These are phyloP conservation scores for Quadroppia sp. DNA, from an alignment of 2,888 invertebrate species.

Conservation along the genomic window DNA sequence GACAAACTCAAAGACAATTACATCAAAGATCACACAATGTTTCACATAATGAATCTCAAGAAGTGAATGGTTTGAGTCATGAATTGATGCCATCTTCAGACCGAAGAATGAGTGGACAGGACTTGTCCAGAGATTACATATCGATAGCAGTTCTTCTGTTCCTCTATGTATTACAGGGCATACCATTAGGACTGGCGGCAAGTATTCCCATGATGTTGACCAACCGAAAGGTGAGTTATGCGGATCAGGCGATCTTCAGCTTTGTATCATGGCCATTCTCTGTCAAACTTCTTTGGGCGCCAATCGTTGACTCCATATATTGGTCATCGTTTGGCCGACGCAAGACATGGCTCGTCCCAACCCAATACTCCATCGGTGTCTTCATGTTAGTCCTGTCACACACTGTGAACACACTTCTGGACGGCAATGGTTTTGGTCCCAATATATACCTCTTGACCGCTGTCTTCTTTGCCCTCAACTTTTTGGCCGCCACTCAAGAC, in stretches of 20 bases:
- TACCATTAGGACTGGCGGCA: slow-evolving; percentile 84
- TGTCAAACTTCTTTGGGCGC: slow-evolving; percentile 94
- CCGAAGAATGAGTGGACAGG: not conserved
- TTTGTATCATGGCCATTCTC: slow-evolving; percentile 85
- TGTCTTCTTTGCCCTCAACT: slow-evolving; percentile 85
- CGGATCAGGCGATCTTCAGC: slow-evolving; percentile 80
- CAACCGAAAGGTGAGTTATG: slow-evolving; percentile 85
- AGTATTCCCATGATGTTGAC: slow-evolving; percentile 94
- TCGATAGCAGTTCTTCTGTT: slow-evolving; percentile 84
- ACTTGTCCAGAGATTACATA: slow-evolving; percentile 49
- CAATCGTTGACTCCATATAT: slow-evolving; percentile 90
- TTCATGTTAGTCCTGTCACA: slow-evolving; percentile 83
- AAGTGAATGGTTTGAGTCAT: not conserved
- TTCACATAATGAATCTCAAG: not conserved
- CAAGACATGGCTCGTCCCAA: slow-evolving; percentile 84
- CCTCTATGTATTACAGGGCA: slow-evolving; percentile 81
- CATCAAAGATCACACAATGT: not conserved
- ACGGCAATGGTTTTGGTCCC: slow-evolving; percentile 61
- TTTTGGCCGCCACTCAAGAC: slow-evolving; percentile 97
- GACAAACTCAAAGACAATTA: not conserved
- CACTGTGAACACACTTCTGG: slow-evolving; percentile 71
- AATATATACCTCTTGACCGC: slow-evolving; percentile 73
- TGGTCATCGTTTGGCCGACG: slow-evolving; percentile 72
- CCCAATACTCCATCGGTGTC: slow-evolving; percentile 78
- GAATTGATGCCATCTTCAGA: not conserved